Evolutionary conservation across 2,113 vertebrate species (phyloP).

Genomic region (Eublepharis macularius): DNA sequence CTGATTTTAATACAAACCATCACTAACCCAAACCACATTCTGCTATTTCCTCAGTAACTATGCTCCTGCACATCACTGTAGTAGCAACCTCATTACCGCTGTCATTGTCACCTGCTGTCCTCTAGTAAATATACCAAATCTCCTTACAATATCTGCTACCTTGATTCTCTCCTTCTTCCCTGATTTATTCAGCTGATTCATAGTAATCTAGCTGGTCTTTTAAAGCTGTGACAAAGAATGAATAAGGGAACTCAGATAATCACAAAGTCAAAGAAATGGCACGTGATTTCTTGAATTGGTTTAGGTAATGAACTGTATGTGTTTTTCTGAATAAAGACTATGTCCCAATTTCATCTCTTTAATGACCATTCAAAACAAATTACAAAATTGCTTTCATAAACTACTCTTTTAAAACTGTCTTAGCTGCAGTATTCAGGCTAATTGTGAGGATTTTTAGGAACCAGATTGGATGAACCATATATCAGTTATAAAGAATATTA

Average conservation of each 20-base stretch:
- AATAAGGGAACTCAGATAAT: not conserved
- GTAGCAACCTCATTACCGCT: no score
- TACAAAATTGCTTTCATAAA: not conserved
- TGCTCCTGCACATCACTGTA: no score
- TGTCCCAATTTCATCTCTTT: not conserved
- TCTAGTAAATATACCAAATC: no score
- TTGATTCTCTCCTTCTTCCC: not conserved
- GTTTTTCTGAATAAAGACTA: not conserved
- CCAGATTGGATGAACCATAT: no score
- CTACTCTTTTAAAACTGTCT: not conserved
- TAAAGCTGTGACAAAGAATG: not conserved
- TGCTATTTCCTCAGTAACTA: no score
- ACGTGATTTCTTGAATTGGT: not conserved
- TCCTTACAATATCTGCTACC: no score
- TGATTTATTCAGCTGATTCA: slow-evolving; percentile 3
- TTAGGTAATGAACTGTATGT: not conserved
- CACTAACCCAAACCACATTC: no score
- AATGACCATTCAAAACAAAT: no score
- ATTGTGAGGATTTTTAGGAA: no score
- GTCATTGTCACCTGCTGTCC: no score
- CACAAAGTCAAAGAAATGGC: not conserved
- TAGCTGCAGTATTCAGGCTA: not conserved
- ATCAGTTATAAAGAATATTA: not conserved
- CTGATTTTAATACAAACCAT: no score
- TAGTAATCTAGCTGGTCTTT: slow-evolving; percentile 1